A percentile compares a stretch with the other conserved stretches of the same genome.
Conservation (phyloP, 1,140 invertebrate species). For the Macrosteles quadrilineatus region DNA sequence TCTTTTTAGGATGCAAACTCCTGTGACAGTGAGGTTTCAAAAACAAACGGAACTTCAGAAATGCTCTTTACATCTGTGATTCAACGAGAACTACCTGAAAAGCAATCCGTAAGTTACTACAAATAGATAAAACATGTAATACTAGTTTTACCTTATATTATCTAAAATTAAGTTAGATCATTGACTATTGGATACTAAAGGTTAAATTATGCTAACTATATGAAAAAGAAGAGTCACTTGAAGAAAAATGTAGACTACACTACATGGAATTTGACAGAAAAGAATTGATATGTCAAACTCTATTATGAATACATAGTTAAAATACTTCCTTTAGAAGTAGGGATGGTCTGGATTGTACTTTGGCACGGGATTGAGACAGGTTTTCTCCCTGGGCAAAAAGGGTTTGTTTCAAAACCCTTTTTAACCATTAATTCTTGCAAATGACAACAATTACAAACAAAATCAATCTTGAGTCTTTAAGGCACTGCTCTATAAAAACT, state of each 20-base stretch:
- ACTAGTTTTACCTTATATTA: constrained; percentile 2
- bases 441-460: no score
- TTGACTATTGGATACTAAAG: not conserved
- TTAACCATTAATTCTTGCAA: no score
- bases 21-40: constrained; percentile 44
- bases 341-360: no score
- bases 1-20: constrained; percentile 19
- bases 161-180: not conserved
- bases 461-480: no score
- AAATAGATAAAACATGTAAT: no score
- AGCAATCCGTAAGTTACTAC: constrained; percentile 32
- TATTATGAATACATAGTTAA: no score
- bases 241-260: not conserved
- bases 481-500: no score
- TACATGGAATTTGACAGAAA: not conserved
- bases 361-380: no score
- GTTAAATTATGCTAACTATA: not conserved
- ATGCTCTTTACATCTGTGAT: constrained; percentile 61
- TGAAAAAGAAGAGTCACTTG: not conserved
- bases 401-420: no score
- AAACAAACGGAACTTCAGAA: constrained; percentile 57
- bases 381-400: no score
- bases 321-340: no score
- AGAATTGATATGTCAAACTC: no score
- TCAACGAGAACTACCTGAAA: constrained; percentile 51